Evolutionary conservation across 1,140 invertebrate genomes (phyloP), one percentile per base, ranked within the genome.

Genomic region (Hypothenemus hampei): DNA sequence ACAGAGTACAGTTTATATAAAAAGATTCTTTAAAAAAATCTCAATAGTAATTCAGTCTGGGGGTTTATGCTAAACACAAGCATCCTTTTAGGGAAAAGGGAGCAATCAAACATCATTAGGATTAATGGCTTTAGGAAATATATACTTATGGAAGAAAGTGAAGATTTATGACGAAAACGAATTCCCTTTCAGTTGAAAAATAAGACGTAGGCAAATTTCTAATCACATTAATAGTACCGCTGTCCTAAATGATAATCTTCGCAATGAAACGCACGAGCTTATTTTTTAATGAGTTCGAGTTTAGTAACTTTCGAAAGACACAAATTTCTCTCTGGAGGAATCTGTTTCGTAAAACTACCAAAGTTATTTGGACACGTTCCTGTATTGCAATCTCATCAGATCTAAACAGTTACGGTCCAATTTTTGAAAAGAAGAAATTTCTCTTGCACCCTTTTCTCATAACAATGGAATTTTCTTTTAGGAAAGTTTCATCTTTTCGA

Each of bases 351-450:
- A 39, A 18, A 39, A 39, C 36, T 39, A 16, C 18, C 13, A 10
- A 39, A 39, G 36, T 39, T 39, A 39, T 39, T 39, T 16, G 13
- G 13, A 19, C 36, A 39, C 36, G 36, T 39, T 39, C 19, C 13
- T 4, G 36, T 19, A n/a, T 18, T 39, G 13, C 18, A n/a, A n/a
- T n/a, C n/a, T n/a, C n/a, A n/a, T n/a, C 36, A 15, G 13, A 18
- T 39, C 36, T 39, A 39, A 39, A 39, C 36, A 39, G 19, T 39
- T 39, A 39, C 26, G 13, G 13, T 31, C 13, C 26, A 31, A 31
- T 31, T 31, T 31, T 31, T 31, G 26, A 31, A 31, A 1, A 31
- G 26, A 13, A 13, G 3, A 31, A 3, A 31, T 31, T 31, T 11
- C 8, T 11, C 1, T 11, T 31, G 26, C 13, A 31, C 26, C 8